Conservation (phyloP, 2,888 invertebrate genomes). For the Apocheima hispidaria region DNA sequence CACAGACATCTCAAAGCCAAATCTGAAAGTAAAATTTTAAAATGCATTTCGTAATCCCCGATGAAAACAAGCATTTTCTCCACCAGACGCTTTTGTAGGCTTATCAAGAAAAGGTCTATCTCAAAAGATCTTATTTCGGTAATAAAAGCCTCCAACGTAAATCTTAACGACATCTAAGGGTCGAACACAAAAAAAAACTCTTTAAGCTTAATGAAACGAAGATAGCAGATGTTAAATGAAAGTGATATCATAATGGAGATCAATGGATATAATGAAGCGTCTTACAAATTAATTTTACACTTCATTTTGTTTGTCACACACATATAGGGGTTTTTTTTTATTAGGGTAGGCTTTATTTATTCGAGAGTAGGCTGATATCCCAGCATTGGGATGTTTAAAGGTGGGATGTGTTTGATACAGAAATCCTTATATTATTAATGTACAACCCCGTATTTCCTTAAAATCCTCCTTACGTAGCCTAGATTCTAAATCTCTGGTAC, state of each 20-base stretch:
- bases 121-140: conserved; percentile 24
- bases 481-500: not conserved
- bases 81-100: conserved; percentile 15
- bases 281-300: conserved; percentile 4
- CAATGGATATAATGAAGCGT: conserved; percentile 33
- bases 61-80: conserved; percentile 3
- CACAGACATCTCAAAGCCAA: not conserved
- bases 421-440: not conserved
- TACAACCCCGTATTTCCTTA: too few relatives aligned
- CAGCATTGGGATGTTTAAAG: not conserved
- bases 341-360: too few relatives aligned
- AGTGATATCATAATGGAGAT: conserved; percentile 40
- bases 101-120: conserved; percentile 26
- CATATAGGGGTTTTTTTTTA: not conserved
- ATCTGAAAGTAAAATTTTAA: not conserved
- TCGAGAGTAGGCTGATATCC: too few relatives aligned
- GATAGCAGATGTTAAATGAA: conserved; percentile 50
- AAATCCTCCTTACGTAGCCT: not conserved
- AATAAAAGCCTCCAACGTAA: conserved; percentile 52
- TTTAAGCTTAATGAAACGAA: conserved; percentile 64
- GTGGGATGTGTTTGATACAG: too few relatives aligned
- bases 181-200: conserved; percentile 53
- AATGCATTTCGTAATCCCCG: conserved; percentile 1
- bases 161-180: conserved; percentile 67
- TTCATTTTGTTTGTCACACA: not conserved